Base-by-base conservation (phyloP, 2,797 vertebrate genomes). In the Ataeniobius toweri region DNA sequence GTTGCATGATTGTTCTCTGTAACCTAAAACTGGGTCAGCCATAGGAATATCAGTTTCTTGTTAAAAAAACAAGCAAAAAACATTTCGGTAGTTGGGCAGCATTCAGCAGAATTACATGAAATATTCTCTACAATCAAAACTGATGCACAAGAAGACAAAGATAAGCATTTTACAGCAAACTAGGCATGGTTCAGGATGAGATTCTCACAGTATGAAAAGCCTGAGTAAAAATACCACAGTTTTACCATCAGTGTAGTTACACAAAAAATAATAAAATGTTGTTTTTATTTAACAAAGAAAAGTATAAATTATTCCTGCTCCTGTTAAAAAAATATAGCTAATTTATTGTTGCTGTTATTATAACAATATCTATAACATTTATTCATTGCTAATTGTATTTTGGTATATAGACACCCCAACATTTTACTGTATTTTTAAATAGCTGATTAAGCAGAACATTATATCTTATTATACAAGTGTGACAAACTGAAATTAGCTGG, bases 81-180 rank as follows among this genome's bases (percentile, higher is more conserved):
- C 26, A 48, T 58, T 24, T 46, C 28, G 46, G 51, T 77, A 41
- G 13, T 61, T 58, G 10, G 26, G n/a, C 46, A 22, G 31, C 1
- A 70, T 63, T 58, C 50, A 13, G 22, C 36, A 59, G 71, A 44
- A 39, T 28, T 67, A 65, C 10, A 84, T 58, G 1, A 8, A 71
- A 67, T 31, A 56, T 22, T 0, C 0, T 46, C 4, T 1, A 12
- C 6, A 36, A 61, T 48, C 26, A 58, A 55, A 26, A 73, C 5
- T 53, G 24, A 71, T n/a, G 13, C 28, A n/a, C 4, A 71, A 28
- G 79, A 79, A 59, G 26, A 78, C 50, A 84, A 41, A 61, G 0
- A 8, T 44, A 73, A 41, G 28, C 14, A 72, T 68, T 61, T 70
- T 39, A 36, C 55, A 80, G 74, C 20, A 72, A 63, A 68, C 65